A percentile compares a stretch with the other conserved stretches of the same genome.
Evolutionary conservation across 2,797 vertebrate genomes (phyloP).

Genomic region (Zalophus californianus): DNA sequence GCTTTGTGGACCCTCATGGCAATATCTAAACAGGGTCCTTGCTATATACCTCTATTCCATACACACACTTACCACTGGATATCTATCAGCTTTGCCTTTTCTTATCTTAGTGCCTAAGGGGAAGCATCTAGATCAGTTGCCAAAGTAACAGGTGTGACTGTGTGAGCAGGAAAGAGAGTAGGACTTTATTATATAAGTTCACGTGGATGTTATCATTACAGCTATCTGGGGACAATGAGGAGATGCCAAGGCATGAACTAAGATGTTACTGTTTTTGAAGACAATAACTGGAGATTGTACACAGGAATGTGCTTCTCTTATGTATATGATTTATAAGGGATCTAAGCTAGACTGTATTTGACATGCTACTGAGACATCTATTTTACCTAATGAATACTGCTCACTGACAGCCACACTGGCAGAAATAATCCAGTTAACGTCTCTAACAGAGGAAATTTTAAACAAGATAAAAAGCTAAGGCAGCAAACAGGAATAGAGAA

Average conservation of each 20-base stretch:
- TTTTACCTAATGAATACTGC: background rate
- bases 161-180: background rate
- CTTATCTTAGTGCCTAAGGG: background rate
- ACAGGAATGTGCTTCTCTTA: background rate
- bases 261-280: background rate
- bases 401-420: background rate
- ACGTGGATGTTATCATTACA: background rate
- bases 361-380: background rate
- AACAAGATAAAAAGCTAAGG: background rate
- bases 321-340: background rate
- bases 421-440: background rate
- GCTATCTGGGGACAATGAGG: background rate
- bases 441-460: background rate
- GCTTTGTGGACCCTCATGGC: background rate
- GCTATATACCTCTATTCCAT: background rate
- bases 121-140: background rate
- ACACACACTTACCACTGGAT: background rate
- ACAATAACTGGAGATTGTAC: background rate
- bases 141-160: background rate
- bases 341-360: background rate
- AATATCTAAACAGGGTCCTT: background rate
- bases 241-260: background rate
- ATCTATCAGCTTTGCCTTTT: background rate
- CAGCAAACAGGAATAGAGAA: background rate
- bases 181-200: background rate